These are phyloP conservation scores for Nautilus pompilius DNA, from an alignment of 1,140 invertebrate species.

Conservation along the genomic window DNA sequence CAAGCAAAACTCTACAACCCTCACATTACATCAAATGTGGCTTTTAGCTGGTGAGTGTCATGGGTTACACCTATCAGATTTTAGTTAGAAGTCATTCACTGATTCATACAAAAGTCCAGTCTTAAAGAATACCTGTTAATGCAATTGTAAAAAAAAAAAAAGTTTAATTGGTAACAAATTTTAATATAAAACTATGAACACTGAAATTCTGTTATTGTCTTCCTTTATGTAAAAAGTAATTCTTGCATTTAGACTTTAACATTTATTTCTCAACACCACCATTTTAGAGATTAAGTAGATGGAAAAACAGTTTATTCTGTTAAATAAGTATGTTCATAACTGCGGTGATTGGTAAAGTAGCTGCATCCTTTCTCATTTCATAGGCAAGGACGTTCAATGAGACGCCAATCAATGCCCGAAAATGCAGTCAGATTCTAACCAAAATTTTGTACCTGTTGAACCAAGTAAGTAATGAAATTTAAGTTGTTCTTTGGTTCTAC, in stretches of 20 bases:
- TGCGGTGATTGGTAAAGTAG: background rate
- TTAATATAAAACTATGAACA: no score
- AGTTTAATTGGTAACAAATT: no score
- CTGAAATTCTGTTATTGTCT: background rate
- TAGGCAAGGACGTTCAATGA: conserved; percentile 90
- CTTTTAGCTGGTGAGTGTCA: no score
- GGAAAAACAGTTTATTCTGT: conserved; percentile 3
- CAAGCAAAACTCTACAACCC: no score
- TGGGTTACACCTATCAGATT: no score
- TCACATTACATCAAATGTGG: no score
- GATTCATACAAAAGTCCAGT: no score
- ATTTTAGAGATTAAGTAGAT: background rate
- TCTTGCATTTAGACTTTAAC: background rate
- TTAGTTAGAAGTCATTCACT: no score
- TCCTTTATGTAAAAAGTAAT: conserved; percentile 3
- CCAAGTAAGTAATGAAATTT: conserved; percentile 58
- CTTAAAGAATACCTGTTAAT: no score
- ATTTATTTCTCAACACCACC: background rate
- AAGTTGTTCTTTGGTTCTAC: background rate
- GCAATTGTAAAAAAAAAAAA: no score
- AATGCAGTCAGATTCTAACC: conserved; percentile 93
- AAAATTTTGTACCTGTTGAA: conserved; percentile 96
- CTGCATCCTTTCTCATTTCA: conserved; percentile 15
- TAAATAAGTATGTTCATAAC: background rate
- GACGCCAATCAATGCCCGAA: conserved; percentile 92